Evolutionary conservation across 2,113 vertebrate species (phyloP).

Genomic region (Rattus norvegicus): GRCr8 NC_086020.1:218180001-218180500

Average conservation of each 20-base stretch:
- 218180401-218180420: background rate
- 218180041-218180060: background rate
- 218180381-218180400: no score
- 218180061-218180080: background rate
- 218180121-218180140: background rate
- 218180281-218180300: background rate
- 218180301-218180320: background rate
- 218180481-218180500: background rate
- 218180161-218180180: background rate
- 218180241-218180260: background rate
- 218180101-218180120: no score
- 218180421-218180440: background rate
- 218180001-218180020: background rate
- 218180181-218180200: background rate
- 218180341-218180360: background rate
- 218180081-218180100: no score
- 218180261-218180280: background rate
- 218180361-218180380: background rate
- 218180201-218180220: background rate
- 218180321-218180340: background rate
- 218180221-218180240: background rate
- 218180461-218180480: background rate
- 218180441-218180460: background rate
- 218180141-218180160: background rate
- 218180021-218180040: background rate